Percentiles rank a stretch among this genome's conserved stretches.
Evolutionary conservation across 1,140 invertebrate species (phyloP).

Genomic region (Gonatopus flavifemur): DNA sequence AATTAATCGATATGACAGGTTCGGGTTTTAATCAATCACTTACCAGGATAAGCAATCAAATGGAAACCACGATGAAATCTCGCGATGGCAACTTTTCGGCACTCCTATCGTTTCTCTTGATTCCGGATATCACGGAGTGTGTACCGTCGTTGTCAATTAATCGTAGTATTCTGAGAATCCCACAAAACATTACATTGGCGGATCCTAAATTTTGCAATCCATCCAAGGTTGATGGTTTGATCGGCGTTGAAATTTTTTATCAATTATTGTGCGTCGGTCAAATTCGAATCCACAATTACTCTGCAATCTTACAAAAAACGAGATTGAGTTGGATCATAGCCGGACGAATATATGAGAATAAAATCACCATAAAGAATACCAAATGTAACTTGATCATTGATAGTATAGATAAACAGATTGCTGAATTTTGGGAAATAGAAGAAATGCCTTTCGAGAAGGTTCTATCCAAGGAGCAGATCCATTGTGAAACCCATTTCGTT

Average conservation of each 20-base stretch:
- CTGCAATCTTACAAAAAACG: conserved; percentile 3
- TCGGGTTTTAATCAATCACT: neutral
- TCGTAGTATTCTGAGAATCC: neutral
- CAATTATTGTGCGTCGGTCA: conserved; percentile 4
- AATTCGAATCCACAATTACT: neutral
- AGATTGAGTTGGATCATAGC: conserved; percentile 5
- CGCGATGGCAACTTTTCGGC: neutral
- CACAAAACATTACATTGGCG: neutral
- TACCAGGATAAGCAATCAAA: neutral
- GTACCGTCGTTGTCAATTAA: neutral
- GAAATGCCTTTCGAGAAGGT: neutral
- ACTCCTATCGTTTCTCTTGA: neutral
- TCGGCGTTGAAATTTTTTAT: neutral
- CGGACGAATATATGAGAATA: neutral
- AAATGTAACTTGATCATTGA: neutral
- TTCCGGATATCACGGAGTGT: neutral
- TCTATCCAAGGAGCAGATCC: neutral
- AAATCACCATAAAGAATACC: neutral
- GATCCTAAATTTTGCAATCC: conserved; percentile 4
- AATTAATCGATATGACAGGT: neutral
- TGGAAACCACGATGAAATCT: neutral
- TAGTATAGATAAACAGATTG: neutral
- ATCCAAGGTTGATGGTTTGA: neutral
- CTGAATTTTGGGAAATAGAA: conserved; percentile 8
- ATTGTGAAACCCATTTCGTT: neutral